phyloP scores from a whole-genome alignment of 2,113 vertebrate species.

The Xiphias gladius region DNA sequence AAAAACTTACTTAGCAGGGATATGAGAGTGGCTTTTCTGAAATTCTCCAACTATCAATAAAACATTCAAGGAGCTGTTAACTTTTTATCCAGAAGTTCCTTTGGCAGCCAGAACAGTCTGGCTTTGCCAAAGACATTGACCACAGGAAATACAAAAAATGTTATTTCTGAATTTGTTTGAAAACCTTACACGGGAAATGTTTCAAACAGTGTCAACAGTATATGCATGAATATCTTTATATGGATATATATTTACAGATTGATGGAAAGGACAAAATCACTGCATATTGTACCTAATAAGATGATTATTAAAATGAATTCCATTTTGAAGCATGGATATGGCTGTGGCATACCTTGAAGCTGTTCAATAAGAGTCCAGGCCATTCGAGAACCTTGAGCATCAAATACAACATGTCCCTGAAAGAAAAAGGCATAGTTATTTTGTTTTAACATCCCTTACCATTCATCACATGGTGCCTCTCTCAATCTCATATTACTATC shows the following conservation, averaged over 20 bases:
- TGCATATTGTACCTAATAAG: background rate
- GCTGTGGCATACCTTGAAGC: constrained; percentile 87
- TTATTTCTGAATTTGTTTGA: background rate
- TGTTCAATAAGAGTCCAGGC: constrained; percentile 96
- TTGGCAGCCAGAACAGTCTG: too few species aligned
- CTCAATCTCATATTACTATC: background rate
- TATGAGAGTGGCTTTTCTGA: background rate
- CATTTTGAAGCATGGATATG: background rate
- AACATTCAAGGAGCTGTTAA: constrained; percentile 52
- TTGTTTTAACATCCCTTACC: background rate
- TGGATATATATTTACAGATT: background rate
- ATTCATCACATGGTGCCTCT: background rate
- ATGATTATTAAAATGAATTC: background rate
- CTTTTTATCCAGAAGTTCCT: constrained; percentile 19
- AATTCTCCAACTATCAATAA: background rate
- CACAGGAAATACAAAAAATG: background rate
- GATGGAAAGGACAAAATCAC: background rate
- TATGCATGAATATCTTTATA: too few species aligned
- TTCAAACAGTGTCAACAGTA: background rate
- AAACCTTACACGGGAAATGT: background rate
- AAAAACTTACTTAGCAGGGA: background rate
- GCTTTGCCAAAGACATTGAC: background rate
- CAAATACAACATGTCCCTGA: constrained; percentile 95
- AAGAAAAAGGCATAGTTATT: constrained; percentile 16
- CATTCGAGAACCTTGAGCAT: constrained; percentile 95